phyloP scores from a whole-genome alignment of 2,797 vertebrate genomes.

The Crenuchus spilurus region DNA sequence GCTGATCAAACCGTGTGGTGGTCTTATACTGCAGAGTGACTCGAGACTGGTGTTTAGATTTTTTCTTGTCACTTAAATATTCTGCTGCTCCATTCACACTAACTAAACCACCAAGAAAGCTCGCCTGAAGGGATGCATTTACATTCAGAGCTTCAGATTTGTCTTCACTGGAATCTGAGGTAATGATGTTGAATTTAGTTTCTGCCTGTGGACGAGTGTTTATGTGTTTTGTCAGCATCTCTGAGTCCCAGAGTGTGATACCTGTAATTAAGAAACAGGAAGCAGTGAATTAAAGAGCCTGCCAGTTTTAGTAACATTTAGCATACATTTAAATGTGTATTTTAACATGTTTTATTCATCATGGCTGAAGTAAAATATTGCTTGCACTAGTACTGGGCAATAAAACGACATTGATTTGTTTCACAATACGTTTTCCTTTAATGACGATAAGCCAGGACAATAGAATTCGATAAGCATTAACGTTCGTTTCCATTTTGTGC shows the following conservation, averaged over 20 bases:
- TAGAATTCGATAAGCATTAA: too few species aligned
- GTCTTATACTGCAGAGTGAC: conserved; percentile 56
- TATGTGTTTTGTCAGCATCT: conserved; percentile 45
- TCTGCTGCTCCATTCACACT: conserved; percentile 54
- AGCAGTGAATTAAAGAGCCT: background rate
- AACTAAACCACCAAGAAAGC: conserved; percentile 51
- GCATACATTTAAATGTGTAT: too few species aligned
- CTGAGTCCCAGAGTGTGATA: conserved; percentile 58
- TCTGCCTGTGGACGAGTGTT: conserved; percentile 44
- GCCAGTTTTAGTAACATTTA: too few species aligned
- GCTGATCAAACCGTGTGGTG: conserved; percentile 49
- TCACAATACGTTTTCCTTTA: too few species aligned
- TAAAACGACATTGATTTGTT: too few species aligned
- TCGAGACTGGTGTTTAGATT: conserved; percentile 49
- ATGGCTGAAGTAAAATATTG: too few species aligned
- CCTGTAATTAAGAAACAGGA: conserved; percentile 31
- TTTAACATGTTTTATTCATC: too few species aligned
- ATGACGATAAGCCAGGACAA: too few species aligned
- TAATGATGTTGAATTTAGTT: conserved; percentile 55
- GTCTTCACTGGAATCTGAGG: conserved; percentile 54
- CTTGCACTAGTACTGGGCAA: too few species aligned
- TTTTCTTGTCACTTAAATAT: conserved; percentile 53
- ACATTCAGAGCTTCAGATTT: conserved; percentile 53
- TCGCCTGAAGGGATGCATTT: conserved; percentile 48
- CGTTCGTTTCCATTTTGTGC: too few species aligned